A percentile compares a stretch with the other conserved stretches of the same genome.
phyloP scores from a whole-genome alignment of 1,140 invertebrate species.

The Wiebesia pumilae region DNA sequence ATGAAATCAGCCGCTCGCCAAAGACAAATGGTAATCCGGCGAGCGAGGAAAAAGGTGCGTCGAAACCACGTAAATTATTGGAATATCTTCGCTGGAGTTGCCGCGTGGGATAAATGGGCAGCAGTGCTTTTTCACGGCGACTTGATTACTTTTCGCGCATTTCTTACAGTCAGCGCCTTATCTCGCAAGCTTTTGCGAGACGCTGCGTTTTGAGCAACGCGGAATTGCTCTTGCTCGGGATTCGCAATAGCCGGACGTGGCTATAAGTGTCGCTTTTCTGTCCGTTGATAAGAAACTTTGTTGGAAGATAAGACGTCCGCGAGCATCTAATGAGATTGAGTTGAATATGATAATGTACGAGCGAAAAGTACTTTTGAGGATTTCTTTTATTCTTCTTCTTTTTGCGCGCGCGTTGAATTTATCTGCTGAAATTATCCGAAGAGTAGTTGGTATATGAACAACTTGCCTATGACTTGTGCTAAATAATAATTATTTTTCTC shows the following conservation, averaged over 20 bases:
- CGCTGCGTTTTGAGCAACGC: neutral
- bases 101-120: neutral
- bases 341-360: neutral
- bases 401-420: neutral
- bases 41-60: too few relatives aligned
- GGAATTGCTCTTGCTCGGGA: neutral
- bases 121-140: neutral
- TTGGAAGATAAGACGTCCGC: slow-evolving; percentile 1
- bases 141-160: neutral
- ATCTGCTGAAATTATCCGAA: neutral
- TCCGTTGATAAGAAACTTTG: slow-evolving; percentile 37
- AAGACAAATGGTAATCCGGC: slow-evolving; percentile 37
- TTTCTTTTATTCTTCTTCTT: neutral
- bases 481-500: neutral
- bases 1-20: neutral
- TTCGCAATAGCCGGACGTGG: neutral
- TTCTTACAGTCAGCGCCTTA: neutral
- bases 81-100: neutral
- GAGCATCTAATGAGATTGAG: neutral
- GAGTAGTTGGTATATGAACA: neutral
- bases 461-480: neutral
- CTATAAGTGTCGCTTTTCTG: neutral
- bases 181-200: too few relatives aligned
- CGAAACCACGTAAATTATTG: neutral
- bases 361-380: neutral